Percentiles rank a stretch among this genome's conserved stretches.
Evolutionary conservation across 64 coral and sea anemone genomes (phyloP).

Genomic region (Montipora cactus): DNA sequence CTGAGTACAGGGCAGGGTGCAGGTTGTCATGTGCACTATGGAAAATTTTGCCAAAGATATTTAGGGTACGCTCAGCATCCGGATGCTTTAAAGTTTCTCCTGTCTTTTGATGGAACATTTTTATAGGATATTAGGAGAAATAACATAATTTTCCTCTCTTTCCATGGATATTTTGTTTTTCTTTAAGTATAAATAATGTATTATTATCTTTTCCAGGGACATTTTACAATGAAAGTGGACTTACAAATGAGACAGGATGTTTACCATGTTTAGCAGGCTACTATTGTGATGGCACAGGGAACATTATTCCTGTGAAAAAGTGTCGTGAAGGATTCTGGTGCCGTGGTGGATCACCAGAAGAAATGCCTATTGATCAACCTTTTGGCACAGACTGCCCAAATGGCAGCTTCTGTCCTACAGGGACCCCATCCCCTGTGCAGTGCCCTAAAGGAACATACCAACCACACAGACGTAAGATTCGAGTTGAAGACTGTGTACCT

Average conservation of each 20-base stretch:
- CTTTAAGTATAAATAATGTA: neutral
- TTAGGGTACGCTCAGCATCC: no score
- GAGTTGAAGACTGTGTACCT: conserved; percentile 76
- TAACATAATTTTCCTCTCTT: neutral
- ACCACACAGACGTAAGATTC: conserved; percentile 74
- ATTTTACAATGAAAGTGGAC: conserved; percentile 80
- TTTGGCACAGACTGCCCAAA: conserved; percentile 90
- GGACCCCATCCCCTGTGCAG: conserved; percentile 79
- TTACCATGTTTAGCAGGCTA: conserved; percentile 82
- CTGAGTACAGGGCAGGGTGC: no score
- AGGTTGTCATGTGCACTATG: no score
- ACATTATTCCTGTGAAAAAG: conserved; percentile 73
- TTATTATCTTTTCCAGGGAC: conserved; percentile 70
- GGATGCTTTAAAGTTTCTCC: no score
- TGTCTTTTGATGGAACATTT: no score
- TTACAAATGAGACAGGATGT: conserved; percentile 74
- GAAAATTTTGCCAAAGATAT: no score
- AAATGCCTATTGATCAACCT: conserved; percentile 70
- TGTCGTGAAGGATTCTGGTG: conserved; percentile 94
- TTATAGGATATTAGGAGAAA: no score
- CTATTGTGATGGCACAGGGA: conserved; percentile 77
- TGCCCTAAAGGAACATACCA: conserved; percentile 93
- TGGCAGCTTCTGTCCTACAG: conserved; percentile 92
- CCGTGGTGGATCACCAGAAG: conserved; percentile 73
- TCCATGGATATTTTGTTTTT: neutral